Conservation (phyloP, 2,113 vertebrate species). For the Corapipo altera region DNA sequence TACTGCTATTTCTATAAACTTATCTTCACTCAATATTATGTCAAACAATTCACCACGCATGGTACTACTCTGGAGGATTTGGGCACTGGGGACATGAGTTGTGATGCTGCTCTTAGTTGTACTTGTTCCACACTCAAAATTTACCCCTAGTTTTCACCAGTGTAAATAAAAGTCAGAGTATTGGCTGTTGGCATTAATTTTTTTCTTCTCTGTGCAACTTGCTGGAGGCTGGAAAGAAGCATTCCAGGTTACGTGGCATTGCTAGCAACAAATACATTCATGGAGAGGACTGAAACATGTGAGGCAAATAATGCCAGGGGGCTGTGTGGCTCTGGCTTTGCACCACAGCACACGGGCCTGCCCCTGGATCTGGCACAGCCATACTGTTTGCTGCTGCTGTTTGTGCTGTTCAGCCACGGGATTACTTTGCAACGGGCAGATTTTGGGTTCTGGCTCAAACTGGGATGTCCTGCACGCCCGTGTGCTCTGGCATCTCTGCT, state of each 20-base stretch:
- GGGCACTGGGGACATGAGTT: neutral
- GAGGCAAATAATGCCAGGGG: neutral
- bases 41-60: neutral
- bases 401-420: neutral
- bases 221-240: neutral
- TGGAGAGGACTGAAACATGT: neutral
- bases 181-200: neutral
- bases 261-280: neutral
- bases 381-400: neutral
- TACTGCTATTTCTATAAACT: neutral
- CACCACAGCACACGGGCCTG: accelerated
- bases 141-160: neutral
- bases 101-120: neutral
- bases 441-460: neutral
- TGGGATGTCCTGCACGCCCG: accelerated
- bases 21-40: neutral
- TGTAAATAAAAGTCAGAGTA: neutral
- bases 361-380: neutral
- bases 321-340: neutral
- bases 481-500: neutral
- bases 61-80: neutral
- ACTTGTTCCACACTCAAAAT: neutral
- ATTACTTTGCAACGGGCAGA: neutral
- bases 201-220: neutral
- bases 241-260: neutral